These are phyloP conservation scores for Popillia japonica DNA, from an alignment of 1,140 invertebrate species.

Conservation along the genomic window DNA sequence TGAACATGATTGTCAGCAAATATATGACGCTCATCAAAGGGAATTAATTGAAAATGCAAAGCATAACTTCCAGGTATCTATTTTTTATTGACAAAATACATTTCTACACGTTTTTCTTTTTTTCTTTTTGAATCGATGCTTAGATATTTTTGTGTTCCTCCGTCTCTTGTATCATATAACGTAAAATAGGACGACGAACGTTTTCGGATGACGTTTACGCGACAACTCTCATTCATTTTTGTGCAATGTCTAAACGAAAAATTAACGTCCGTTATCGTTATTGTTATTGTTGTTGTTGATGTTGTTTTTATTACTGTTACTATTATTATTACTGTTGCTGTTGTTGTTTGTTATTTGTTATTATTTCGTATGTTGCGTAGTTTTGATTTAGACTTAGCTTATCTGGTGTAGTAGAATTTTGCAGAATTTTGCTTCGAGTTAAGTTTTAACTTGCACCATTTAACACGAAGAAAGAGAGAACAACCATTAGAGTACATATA, in stretches of 20 bases:
- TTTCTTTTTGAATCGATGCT: not conserved
- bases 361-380: conserved; percentile 8
- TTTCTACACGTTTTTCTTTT: no score
- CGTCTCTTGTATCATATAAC: no score
- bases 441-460: not conserved
- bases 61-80: conserved; percentile 83
- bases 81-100: conserved; percentile 26
- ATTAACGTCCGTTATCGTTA: no score
- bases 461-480: not conserved
- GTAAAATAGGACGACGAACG: conserved; percentile 17
- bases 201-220: conserved; percentile 1
- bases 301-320: no score
- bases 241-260: no score
- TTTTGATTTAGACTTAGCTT: conserved; percentile 12
- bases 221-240: not conserved
- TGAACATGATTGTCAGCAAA: conserved; percentile 89
- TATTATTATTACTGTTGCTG: no score
- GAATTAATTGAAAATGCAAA: conserved; percentile 92
- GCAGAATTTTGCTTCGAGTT: conserved; percentile 3
- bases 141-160: no score
- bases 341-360: no score
- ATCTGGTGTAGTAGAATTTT: not conserved
- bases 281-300: no score
- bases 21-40: conserved; percentile 94
- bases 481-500: not conserved